Evolutionary conservation across 1,140 invertebrate species (phyloP).

Genomic region (Lysiphlebus fabarum): DNA sequence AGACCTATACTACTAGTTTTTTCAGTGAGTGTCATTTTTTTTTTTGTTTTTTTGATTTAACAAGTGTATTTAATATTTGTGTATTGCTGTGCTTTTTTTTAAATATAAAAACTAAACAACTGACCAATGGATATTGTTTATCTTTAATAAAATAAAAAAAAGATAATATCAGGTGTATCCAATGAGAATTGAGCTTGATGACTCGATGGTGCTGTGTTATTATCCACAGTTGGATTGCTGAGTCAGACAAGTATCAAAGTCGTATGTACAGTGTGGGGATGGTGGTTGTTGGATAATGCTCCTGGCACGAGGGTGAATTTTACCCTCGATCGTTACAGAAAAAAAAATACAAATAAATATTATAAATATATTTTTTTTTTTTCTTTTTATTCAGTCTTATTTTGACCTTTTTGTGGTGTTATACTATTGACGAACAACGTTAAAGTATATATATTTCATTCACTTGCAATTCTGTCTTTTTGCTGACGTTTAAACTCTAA

Average conservation of each 20-base stretch:
- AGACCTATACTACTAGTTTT: too few species aligned
- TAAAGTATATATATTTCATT: not conserved
- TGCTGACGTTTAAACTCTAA: too few species aligned
- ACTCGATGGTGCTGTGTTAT: not conserved
- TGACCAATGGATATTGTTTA: not conserved
- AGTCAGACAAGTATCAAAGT: conserved; percentile 22
- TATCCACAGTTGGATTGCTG: conserved; percentile 19
- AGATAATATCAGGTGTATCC: conserved; percentile 17
- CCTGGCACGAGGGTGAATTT: conserved; percentile 14
- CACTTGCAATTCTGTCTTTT: too few species aligned
- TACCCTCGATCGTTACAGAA: conserved; percentile 18
- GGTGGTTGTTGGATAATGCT: conserved; percentile 15
- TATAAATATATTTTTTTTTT: not conserved
- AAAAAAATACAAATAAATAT: conserved; percentile 12
- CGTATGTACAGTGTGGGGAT: conserved; percentile 11
- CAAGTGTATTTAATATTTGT: too few species aligned
- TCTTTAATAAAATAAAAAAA: not conserved
- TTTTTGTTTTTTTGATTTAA: too few species aligned
- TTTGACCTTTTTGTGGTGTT: not conserved
- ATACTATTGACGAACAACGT: conserved; percentile 10
- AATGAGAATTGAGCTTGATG: conserved; percentile 13
- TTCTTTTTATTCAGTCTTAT: conserved; percentile 2
- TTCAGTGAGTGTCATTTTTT: too few species aligned
- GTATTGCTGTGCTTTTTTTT: too few species aligned
- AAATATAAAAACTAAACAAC: too few species aligned